Evolutionary conservation across 1,140 invertebrate species (phyloP).

Genomic region (Coenobita brevimanus): DNA sequence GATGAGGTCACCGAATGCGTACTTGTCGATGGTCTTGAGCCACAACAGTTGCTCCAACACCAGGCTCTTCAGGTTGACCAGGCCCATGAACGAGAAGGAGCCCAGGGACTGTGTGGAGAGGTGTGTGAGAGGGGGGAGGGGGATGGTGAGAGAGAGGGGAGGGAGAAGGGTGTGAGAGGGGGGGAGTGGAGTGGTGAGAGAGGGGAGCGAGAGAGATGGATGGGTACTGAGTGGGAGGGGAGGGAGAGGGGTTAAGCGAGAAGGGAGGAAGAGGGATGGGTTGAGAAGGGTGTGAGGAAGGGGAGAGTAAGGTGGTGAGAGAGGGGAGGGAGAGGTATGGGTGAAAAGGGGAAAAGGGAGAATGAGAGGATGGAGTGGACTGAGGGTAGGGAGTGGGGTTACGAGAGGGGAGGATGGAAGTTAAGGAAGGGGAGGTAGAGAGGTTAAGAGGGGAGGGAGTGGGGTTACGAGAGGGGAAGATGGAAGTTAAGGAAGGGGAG

Average conservation of each 20-base stretch:
- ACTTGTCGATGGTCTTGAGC: constrained; percentile 49
- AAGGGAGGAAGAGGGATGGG: too few species aligned
- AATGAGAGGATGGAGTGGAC: neutral
- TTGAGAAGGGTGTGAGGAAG: too few species aligned
- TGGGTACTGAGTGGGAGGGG: neutral
- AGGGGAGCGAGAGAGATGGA: neutral
- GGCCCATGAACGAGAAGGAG: constrained; percentile 31
- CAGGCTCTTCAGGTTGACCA: constrained; percentile 6
- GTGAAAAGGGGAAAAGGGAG: too few species aligned
- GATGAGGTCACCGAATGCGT: constrained; percentile 47
- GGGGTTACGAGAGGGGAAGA: too few species aligned
- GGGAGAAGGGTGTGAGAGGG: neutral
- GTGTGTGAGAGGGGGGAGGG: neutral
- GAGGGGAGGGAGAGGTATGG: too few species aligned
- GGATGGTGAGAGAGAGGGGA: neutral
- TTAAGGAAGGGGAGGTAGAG: neutral
- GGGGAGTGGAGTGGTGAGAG: neutral
- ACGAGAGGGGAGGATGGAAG: neutral
- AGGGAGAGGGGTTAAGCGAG: too few species aligned
- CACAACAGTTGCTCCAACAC: constrained; percentile 29
- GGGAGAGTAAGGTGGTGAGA: too few species aligned
- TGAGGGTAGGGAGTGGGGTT: neutral
- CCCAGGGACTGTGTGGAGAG: constrained; percentile 30
- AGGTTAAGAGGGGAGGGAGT: neutral
- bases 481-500: too few species aligned